Conservation (phyloP, 2,888 invertebrate genomes). For the Heliconius cydno region DNA sequence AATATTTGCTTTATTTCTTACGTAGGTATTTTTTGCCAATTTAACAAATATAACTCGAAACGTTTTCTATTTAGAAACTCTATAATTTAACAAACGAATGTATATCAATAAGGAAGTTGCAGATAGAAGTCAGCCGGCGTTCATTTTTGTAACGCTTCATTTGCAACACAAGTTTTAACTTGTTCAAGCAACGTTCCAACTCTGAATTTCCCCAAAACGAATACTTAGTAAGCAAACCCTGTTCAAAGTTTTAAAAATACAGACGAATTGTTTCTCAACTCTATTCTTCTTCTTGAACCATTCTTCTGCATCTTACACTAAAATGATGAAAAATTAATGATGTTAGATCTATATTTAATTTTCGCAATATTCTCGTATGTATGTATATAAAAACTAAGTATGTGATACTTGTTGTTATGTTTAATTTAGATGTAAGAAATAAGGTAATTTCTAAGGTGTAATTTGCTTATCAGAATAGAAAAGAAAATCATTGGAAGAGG, state of each 20-base stretch:
- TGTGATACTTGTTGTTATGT: too few relatives aligned
- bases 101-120: slow-evolving; percentile 29
- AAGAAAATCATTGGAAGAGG: too few relatives aligned
- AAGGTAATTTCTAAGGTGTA: too few relatives aligned
- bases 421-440: too few relatives aligned
- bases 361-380: not conserved
- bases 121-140: slow-evolving; percentile 55
- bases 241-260: slow-evolving; percentile 57
- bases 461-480: too few relatives aligned
- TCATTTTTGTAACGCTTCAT: slow-evolving; percentile 76
- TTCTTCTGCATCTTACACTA: slow-evolving; percentile 16
- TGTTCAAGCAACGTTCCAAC: slow-evolving; percentile 64
- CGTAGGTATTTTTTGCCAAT: slow-evolving; percentile 13
- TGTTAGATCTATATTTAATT: not conserved
- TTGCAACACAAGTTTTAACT: slow-evolving; percentile 74
- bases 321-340: not conserved
- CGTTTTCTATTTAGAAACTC: slow-evolving; percentile 5
- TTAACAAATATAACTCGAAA: not conserved
- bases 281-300: slow-evolving; percentile 25
- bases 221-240: slow-evolving; percentile 58
- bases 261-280: slow-evolving; percentile 52
- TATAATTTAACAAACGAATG: slow-evolving; percentile 27
- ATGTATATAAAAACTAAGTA: not conserved
- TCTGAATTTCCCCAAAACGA: slow-evolving; percentile 66
- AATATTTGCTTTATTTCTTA: not conserved